Conservation (phyloP, 1,140 invertebrate genomes). For the Limonius californicus region DNA sequence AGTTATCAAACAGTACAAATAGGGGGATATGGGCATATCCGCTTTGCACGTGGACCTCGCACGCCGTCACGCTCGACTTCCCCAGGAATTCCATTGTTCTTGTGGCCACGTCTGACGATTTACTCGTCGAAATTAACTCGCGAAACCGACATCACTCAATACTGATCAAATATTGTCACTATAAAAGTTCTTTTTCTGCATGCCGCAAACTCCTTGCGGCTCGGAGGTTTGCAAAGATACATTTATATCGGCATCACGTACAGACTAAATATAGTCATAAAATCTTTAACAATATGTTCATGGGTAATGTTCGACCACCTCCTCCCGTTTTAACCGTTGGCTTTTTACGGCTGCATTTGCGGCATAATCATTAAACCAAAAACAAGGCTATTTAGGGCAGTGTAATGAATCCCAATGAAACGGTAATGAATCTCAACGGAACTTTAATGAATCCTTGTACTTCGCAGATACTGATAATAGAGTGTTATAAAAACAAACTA, state of each 20-base stretch:
- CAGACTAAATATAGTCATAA: slow-evolving; percentile 6
- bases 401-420: slow-evolving; percentile 10
- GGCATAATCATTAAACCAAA: slow-evolving; percentile 7
- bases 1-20: slow-evolving; percentile 14
- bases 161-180: slow-evolving; percentile 11
- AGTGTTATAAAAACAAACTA: too few species aligned
- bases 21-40: slow-evolving; percentile 11
- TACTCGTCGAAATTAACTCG: slow-evolving; percentile 9
- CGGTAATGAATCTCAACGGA: slow-evolving; percentile 6
- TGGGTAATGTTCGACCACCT: neutral
- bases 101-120: slow-evolving; percentile 8
- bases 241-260: neutral
- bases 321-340: slow-evolving; percentile 5
- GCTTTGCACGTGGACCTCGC: neutral
- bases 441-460: slow-evolving; percentile 4
- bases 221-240: neutral
- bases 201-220: neutral
- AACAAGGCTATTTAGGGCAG: slow-evolving; percentile 8
- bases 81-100: slow-evolving; percentile 3
- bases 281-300: slow-evolving; percentile 8
- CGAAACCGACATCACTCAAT: slow-evolving; percentile 6
- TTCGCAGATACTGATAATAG: slow-evolving; percentile 3
- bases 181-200: neutral
- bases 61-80: slow-evolving; percentile 8
- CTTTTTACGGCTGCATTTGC: slow-evolving; percentile 3